Evolutionary conservation across 1,140 invertebrate genomes (phyloP).

Genomic region (Vollenhovia emeryi): DNA sequence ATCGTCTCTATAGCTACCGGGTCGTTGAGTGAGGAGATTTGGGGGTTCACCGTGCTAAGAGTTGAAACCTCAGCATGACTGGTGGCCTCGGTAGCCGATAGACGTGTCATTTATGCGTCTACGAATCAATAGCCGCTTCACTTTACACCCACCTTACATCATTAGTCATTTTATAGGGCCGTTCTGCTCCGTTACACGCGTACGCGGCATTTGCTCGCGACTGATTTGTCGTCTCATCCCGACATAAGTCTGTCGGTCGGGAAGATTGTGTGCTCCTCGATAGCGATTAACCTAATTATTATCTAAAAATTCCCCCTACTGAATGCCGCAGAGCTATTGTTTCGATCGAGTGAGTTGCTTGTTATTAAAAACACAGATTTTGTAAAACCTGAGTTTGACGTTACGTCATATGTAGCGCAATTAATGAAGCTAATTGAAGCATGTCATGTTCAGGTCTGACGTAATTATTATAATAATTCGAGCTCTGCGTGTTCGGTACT

Average conservation of each 20-base stretch:
- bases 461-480: slow-evolving; percentile 72
- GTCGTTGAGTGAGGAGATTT: slow-evolving; percentile 74
- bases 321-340: neutral
- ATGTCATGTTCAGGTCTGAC: slow-evolving; percentile 40
- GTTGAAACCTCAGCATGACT: slow-evolving; percentile 85
- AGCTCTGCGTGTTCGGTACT: slow-evolving; percentile 73
- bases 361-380: neutral
- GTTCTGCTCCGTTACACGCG: slow-evolving; percentile 61
- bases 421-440: slow-evolving; percentile 59
- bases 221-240: slow-evolving; percentile 59
- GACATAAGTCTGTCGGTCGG: slow-evolving; percentile 9
- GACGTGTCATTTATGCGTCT: slow-evolving; percentile 84
- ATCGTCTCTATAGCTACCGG: slow-evolving; percentile 73
- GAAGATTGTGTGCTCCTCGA: neutral
- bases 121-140: slow-evolving; percentile 82
- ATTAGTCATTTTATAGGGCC: slow-evolving; percentile 82
- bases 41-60: slow-evolving; percentile 76
- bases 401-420: slow-evolving; percentile 39
- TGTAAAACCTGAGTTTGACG: neutral
- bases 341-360: neutral
- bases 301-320: neutral
- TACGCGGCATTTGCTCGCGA: slow-evolving; percentile 53
- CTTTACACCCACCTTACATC: slow-evolving; percentile 79
- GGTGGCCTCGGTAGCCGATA: slow-evolving; percentile 83
- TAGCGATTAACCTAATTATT: slow-evolving; percentile 37